Percentiles rank a stretch among this genome's conserved stretches.
phyloP scores from a whole-genome alignment of 2,113 vertebrate species.

The Calonectris borealis region DNA sequence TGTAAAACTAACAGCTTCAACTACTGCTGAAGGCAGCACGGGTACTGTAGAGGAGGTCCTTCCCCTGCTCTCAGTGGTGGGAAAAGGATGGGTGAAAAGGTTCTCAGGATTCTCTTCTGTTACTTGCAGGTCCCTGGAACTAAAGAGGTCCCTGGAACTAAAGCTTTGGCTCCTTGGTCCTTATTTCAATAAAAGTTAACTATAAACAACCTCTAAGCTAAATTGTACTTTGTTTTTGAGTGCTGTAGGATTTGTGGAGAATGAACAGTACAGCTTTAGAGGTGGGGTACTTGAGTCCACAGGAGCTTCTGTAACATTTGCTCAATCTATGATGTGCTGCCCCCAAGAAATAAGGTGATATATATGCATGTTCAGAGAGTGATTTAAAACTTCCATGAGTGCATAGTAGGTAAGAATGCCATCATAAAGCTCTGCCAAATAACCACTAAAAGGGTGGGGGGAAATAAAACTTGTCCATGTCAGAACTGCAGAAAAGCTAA shows the following conservation, averaged over 20 bases:
- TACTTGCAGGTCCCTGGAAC: conserved; percentile 34
- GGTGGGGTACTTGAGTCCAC: rapidly evolving
- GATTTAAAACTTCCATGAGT: not conserved
- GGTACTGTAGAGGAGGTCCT: rapidly evolving
- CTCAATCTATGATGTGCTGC: no score
- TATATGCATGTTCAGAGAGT: rapidly evolving
- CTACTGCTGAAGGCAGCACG: not conserved
- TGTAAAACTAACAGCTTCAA: not conserved
- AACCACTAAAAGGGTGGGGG: not conserved
- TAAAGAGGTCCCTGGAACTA: not conserved
- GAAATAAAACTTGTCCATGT: not conserved
- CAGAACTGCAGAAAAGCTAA: not conserved
- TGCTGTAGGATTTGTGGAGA: not conserved
- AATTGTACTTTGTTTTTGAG: not conserved
- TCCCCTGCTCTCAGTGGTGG: rapidly evolving
- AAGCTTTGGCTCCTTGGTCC: not conserved
- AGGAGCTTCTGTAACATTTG: not conserved
- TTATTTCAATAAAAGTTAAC: conserved; percentile 24
- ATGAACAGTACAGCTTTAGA: not conserved
- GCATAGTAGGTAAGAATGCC: not conserved
- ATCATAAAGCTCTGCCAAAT: not conserved
- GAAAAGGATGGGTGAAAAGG: not conserved
- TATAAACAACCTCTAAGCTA: not conserved
- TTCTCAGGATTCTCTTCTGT: not conserved
- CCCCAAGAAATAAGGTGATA: not conserved